These are phyloP conservation scores for Amphilophus citrinellus DNA, from an alignment of 2,113 vertebrate species.

Conservation along the genomic window DNA sequence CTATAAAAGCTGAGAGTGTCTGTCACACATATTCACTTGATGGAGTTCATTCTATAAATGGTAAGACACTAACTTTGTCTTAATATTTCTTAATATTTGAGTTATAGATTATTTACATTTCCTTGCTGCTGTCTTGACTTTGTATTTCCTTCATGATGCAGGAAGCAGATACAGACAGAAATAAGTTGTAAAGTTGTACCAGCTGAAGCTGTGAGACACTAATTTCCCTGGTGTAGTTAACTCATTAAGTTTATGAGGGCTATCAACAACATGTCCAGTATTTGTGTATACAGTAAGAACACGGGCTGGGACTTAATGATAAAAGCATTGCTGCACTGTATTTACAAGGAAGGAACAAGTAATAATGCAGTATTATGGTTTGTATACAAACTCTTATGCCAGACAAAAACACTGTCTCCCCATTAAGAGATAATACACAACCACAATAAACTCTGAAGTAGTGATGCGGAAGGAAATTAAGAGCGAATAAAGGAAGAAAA, in stretches of 20 bases:
- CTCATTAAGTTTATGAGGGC: conserved; percentile 59
- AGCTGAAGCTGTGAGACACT: neutral
- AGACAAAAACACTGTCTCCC: conserved; percentile 30
- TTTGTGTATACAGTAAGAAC: conserved; percentile 33
- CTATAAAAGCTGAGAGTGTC: conserved; percentile 39
- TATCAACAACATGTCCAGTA: conserved; percentile 52
- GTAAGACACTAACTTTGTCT: conserved; percentile 48
- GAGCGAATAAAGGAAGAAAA: neutral
- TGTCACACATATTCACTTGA: neutral
- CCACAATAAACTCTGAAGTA: conserved; percentile 30
- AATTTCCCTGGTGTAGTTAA: conserved; percentile 27
- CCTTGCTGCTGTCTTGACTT: neutral
- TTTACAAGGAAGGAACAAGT: conserved; percentile 43
- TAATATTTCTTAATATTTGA: neutral
- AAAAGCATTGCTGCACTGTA: conserved; percentile 44
- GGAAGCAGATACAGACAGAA: neutral
- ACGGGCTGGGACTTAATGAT: conserved; percentile 49
- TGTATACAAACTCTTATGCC: conserved; percentile 46
- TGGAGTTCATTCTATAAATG: neutral
- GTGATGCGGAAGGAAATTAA: conserved; percentile 17
- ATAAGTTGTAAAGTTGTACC: neutral
- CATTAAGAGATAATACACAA: conserved; percentile 57
- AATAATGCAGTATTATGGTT: conserved; percentile 47
- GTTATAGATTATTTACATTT: neutral
- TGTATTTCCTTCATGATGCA: neutral